These are phyloP conservation scores for Pachypanchax playfairii DNA, from an alignment of 2,113 vertebrate genomes.

Conservation along the genomic window DNA sequence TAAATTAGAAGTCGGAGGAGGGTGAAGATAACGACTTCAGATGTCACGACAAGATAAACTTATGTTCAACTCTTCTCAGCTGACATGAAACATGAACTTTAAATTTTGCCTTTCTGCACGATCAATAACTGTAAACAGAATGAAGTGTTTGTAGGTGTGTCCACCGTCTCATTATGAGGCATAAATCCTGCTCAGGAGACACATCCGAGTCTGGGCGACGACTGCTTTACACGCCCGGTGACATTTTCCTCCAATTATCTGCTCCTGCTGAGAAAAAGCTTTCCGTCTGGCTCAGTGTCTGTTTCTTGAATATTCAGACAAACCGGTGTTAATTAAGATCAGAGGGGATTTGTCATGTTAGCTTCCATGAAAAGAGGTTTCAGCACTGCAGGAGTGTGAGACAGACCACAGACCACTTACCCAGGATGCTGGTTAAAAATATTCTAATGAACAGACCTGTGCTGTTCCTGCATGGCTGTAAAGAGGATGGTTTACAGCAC, in stretches of 20 bases:
- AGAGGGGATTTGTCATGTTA: slow-evolving; percentile 23
- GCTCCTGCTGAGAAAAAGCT: slow-evolving; percentile 16
- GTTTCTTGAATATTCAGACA: slow-evolving; percentile 17
- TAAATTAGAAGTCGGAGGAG: not conserved
- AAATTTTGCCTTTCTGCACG: not conserved
- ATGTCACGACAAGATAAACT: too few relatives aligned
- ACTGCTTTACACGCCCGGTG: slow-evolving; percentile 20
- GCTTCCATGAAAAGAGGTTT: slow-evolving; percentile 11
- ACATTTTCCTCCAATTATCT: slow-evolving; percentile 41
- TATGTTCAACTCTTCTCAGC: not conserved
- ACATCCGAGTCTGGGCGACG: slow-evolving; percentile 11
- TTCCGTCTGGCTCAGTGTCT: slow-evolving; percentile 3
- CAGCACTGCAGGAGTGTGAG: not conserved
- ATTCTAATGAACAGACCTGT: slow-evolving; percentile 7
- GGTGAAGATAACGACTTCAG: not conserved
- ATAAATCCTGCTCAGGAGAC: slow-evolving; percentile 28
- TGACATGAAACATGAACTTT: not conserved
- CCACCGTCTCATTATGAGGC: slow-evolving; percentile 12
- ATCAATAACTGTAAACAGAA: not conserved
- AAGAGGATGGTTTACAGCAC: not conserved
- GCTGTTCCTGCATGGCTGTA: slow-evolving; percentile 8
- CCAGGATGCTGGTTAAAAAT: slow-evolving; percentile 1
- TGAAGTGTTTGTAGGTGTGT: not conserved
- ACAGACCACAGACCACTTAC: not conserved
- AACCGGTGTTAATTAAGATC: slow-evolving; percentile 23